Percentiles rank a stretch among this genome's conserved stretches.
These are phyloP conservation scores for Eilema griseolum DNA, from an alignment of 2,888 invertebrate species.

Conservation along the genomic window DNA sequence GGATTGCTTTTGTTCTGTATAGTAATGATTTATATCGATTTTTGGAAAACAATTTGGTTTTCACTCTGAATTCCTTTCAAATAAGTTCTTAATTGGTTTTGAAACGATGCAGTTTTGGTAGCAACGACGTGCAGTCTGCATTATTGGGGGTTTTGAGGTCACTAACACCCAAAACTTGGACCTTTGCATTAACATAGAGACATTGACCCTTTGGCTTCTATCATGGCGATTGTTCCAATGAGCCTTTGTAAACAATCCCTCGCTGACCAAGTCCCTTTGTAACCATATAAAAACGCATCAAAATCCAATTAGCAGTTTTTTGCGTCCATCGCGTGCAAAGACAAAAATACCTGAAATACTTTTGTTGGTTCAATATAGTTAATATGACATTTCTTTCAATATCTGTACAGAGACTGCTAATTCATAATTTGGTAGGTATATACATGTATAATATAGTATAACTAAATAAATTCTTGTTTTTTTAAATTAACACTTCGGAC, in stretches of 20 bases:
- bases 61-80: slow-evolving; percentile 8
- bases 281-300: too few species aligned
- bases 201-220: background rate
- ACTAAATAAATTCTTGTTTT: too few species aligned
- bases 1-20: slow-evolving; percentile 44
- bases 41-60: slow-evolving; percentile 42
- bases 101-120: background rate
- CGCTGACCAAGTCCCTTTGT: too few species aligned
- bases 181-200: background rate
- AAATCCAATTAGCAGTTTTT: too few species aligned
- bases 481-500: background rate
- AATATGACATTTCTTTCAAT: too few species aligned
- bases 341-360: too few species aligned
- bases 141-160: background rate
- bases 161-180: background rate
- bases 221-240: background rate
- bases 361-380: too few species aligned
- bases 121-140: background rate
- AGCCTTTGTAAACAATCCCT: too few species aligned
- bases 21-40: slow-evolving; percentile 51
- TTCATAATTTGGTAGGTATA: too few species aligned
- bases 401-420: too few species aligned
- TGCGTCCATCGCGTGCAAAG: too few species aligned
- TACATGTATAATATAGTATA: too few species aligned
- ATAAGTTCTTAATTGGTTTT: slow-evolving; percentile 6